Base-by-base conservation (phyloP, 2,888 invertebrate genomes). In the Sinohyriopsis cumingii region DNA sequence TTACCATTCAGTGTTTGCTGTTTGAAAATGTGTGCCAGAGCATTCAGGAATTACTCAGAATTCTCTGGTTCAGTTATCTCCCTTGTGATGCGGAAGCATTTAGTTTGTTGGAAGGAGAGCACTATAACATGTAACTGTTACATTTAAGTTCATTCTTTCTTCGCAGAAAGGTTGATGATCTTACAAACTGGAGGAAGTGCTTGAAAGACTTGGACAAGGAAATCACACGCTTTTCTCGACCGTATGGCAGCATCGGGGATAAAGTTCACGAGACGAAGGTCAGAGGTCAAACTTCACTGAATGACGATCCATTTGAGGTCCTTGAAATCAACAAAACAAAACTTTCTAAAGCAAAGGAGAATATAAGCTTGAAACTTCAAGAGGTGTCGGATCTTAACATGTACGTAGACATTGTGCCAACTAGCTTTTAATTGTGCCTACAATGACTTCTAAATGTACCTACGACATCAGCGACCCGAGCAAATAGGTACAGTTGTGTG, bases 321-420 rank as follows among this genome's bases (percentile, higher is more conserved):
- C 33, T 70, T 5, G 57, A 63, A 20, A 54, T n/a, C 54, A 73
- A 73, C 55, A 77, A 73, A 56, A 67, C 70, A 63, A 77, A 77
- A 53, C 67, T 77, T 18, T 72, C 73, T 67, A 77, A 77, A 59
- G 72, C 77, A 18, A 75, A 72, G 71, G 77, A 77, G n/a, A 77
- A 77, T 61, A 66, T 77, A 22, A 72, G 70, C 57, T 68, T 56
- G 4, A 71, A 65, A 33, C 28, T 77, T 18, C 73, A 70, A 63
- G 61, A 59, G 22, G 59, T 22, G 15, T 59, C 45, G 9, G 45
- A 45, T 45, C 45, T 45, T 3, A 45, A 45, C 15, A 45, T 15
- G 45, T 45, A 45, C 45, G 45, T 45, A 45, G 9, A 45, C 45
- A 45, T 12, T 15, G 45, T 45, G 2, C 3, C 45, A 12, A 45